A percentile compares a stretch with the other conserved stretches of the same genome.
These are phyloP conservation scores for Rotaria sp. DNA, from an alignment of 2,888 invertebrate species.

Conservation along the genomic window DNA sequence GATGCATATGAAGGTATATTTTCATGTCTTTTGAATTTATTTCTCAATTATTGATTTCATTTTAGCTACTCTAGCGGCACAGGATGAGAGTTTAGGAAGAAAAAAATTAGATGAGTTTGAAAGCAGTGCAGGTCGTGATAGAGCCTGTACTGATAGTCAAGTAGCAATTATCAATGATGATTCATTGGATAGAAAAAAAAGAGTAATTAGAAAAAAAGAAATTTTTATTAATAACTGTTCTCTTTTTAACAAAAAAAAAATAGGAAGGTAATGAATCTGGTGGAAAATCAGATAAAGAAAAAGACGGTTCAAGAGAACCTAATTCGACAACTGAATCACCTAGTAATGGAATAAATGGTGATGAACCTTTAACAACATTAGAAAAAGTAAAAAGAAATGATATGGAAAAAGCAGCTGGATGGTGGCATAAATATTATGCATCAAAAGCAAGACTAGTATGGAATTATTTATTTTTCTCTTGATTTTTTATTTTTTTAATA, in stretches of 20 bases:
- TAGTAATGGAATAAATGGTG: background rate
- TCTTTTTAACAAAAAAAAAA: too few relatives aligned
- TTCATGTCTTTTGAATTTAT: background rate
- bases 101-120: background rate
- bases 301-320: background rate
- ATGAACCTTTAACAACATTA: background rate
- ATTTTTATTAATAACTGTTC: too few relatives aligned
- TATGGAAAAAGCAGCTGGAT: background rate
- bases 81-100: background rate
- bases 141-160: background rate
- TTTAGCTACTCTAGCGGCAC: background rate
- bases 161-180: background rate
- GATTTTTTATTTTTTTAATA: background rate
- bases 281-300: background rate
- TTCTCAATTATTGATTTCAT: background rate
- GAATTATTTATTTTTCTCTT: background rate
- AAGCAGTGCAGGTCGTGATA: background rate
- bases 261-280: background rate
- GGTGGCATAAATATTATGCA: slow-evolving; percentile 10
- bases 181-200: background rate
- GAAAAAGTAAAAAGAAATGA: background rate
- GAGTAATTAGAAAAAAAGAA: background rate
- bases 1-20: background rate
- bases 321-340: background rate
- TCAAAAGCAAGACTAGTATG: background rate